Evolutionary conservation across 2,888 invertebrate genomes (phyloP).

Genomic region (Hypomecis punctinalis): DNA sequence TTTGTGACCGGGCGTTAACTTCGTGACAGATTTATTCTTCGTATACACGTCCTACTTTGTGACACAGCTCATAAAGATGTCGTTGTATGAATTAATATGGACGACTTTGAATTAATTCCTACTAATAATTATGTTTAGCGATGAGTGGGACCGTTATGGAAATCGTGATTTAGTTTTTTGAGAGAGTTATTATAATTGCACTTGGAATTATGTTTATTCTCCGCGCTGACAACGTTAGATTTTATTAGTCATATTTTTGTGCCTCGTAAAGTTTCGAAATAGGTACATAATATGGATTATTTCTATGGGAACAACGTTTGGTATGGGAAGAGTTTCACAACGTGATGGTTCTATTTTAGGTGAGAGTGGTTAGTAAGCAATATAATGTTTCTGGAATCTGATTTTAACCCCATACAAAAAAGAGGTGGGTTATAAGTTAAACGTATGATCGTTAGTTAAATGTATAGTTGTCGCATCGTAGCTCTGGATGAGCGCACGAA

Average conservation of each 20-base stretch:
- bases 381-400: no score
- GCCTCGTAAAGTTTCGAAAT: conserved; percentile 20
- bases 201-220: conserved; percentile 25
- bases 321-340: conserved; percentile 13
- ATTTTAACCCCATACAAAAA: no score
- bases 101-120: conserved; percentile 67
- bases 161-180: conserved; percentile 43
- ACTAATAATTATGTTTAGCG: conserved; percentile 60
- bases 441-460: no score
- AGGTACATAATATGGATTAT: conserved; percentile 5
- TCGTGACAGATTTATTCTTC: conserved; percentile 78
- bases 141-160: conserved; percentile 44
- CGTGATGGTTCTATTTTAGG: background rate
- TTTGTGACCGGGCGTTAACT: conserved; percentile 76
- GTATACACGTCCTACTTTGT: conserved; percentile 76
- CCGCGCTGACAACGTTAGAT: conserved; percentile 19
- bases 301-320: conserved; percentile 23
- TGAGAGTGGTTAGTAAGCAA: background rate
- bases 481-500: no score
- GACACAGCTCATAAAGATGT: conserved; percentile 80
- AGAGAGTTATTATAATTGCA: conserved; percentile 38
- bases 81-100: conserved; percentile 76
- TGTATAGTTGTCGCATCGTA: no score
- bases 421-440: no score
- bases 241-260: conserved; percentile 24